Evolutionary conservation across 2,113 vertebrate species (phyloP), one percentile per base, ranked within the genome.

Genomic region (Galemys pyrenaicus): DNA sequence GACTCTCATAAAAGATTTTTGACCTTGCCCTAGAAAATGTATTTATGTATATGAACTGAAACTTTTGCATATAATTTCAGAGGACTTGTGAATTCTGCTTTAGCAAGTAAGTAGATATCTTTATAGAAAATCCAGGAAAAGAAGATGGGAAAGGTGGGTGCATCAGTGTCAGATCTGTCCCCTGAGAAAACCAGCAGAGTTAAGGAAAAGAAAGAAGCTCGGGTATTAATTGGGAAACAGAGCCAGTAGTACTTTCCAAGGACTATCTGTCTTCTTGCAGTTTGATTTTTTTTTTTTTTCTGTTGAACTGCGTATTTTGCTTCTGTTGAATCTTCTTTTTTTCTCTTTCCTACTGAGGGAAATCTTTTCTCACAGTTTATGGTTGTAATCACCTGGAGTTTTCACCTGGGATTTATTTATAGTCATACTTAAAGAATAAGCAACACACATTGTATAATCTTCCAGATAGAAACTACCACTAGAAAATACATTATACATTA

Each of bases 391-490:
- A 87, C 56, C 46, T 95, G 74, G 44, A 19, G 20, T 89, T 83
- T 92, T 54, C 32, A 71, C 37, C 60, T 94, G 65, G 30, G 49
- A 71, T 93, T 96, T 95, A 71, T 93, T 96, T 95, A 39, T 44
- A 96, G 35, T 95, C 30, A 80, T 12, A 49, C 39, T 24, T 77
- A 71, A 96, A 87, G 30, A 84, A 73, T 89, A 77, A 89, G 20
- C 46, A 80, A 13, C 22, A 87, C 4, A 30, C 37, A 79, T 32
- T 58, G 15, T 62, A 49, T 2, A 85, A 1, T 95, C 22, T 78
- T 87, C 44, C 20, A 84, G n/a, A 67, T 92, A 96, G 70, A 11
- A 84, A 16, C 44, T 58, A 6, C n/a, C 20, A 60, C 54, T 82
- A 64, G 75, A 65, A 87, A 90, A 75, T 65, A 24, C 74, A 77